Conservation (phyloP, 2,888 invertebrate species). For the Eupithecia abbreviata region DNA sequence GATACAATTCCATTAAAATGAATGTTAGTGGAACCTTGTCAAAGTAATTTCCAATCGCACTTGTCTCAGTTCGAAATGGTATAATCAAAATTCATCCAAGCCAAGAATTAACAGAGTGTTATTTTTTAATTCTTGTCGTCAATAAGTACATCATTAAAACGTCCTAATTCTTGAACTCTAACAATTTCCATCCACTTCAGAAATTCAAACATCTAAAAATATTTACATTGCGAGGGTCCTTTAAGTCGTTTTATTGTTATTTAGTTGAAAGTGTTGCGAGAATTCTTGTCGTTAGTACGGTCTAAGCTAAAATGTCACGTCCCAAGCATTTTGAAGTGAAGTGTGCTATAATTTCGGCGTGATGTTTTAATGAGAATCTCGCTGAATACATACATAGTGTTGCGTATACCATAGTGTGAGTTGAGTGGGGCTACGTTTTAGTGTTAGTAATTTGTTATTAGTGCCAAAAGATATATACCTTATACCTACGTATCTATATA, state of each 20-base stretch:
- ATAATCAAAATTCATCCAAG: background rate
- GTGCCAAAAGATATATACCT: background rate
- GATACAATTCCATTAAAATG: too few relatives aligned
- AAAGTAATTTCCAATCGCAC: too few relatives aligned
- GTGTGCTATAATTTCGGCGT: conserved; percentile 29
- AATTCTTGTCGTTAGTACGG: conserved; percentile 27
- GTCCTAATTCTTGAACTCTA: conserved; percentile 3
- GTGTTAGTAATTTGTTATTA: background rate
- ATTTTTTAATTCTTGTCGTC: background rate
- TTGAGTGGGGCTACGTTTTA: background rate
- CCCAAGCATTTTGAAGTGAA: conserved; percentile 31
- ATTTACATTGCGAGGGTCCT: conserved; percentile 24
- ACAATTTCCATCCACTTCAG: conserved; percentile 12
- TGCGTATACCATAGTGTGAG: background rate
- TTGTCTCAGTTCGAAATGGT: too few relatives aligned
- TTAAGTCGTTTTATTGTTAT: conserved; percentile 28
- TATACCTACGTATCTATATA: background rate
- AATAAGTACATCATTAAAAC: background rate
- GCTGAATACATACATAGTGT: conserved; percentile 11
- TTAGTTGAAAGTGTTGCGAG: conserved; percentile 27
- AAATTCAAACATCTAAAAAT: conserved; percentile 17
- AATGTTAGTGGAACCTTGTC: too few relatives aligned
- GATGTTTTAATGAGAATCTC: conserved; percentile 28
- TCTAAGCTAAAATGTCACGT: conserved; percentile 28
- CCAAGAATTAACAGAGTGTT: background rate